Evolutionary conservation across 2,888 invertebrate genomes (phyloP).

Genomic region (Rhodophaea formosa): DNA sequence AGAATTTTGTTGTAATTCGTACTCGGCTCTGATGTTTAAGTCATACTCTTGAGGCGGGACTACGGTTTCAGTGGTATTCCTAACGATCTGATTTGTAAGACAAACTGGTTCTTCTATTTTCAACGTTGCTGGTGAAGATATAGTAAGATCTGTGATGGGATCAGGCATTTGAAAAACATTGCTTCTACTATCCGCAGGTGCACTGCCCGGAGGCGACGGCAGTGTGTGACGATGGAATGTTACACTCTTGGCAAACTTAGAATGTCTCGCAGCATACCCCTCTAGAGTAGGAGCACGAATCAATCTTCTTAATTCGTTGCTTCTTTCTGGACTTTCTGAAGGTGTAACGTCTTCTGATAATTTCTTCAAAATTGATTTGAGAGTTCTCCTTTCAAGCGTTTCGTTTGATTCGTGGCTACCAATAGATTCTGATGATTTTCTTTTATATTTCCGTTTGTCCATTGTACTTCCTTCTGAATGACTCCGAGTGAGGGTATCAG

Average conservation of each 20-base stretch:
- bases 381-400: constrained; percentile 88
- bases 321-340: constrained; percentile 69
- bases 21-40: constrained; percentile 54
- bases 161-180: constrained; percentile 66
- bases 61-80: constrained; percentile 34
- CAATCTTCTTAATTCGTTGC: constrained; percentile 84
- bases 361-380: constrained; percentile 93
- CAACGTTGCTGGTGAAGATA: constrained; percentile 33
- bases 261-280: constrained; percentile 93
- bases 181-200: constrained; percentile 53
- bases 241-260: constrained; percentile 93
- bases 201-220: constrained; percentile 87
- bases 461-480: constrained; percentile 91
- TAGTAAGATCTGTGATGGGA: constrained; percentile 35
- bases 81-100: constrained; percentile 42
- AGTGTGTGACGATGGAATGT: constrained; percentile 92
- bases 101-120: constrained; percentile 39
- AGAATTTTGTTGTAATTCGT: constrained; percentile 51
- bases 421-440: constrained; percentile 65
- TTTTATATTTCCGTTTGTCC: constrained; percentile 78
- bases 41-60: constrained; percentile 39
- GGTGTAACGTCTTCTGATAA: constrained; percentile 85
- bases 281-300: constrained; percentile 92
- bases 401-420: constrained; percentile 84
- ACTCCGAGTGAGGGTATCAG: constrained; percentile 85